phyloP scores from a whole-genome alignment of 2,797 vertebrate species.

The Glossophaga mutica region DNA sequence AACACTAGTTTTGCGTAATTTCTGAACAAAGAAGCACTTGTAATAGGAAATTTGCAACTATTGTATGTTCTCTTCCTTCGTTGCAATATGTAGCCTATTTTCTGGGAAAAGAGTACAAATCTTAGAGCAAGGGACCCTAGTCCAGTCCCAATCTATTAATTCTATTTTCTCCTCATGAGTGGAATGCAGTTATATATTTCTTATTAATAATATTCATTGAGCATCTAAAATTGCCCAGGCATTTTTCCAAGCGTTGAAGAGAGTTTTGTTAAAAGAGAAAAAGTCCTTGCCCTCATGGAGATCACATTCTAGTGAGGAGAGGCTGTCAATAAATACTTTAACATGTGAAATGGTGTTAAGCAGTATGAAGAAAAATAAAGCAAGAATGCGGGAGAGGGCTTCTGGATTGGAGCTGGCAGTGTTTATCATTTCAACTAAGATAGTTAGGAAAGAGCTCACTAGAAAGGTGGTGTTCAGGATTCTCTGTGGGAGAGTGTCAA shows the following conservation, averaged over 20 bases:
- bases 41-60: not conserved
- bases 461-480: not conserved
- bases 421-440: not conserved
- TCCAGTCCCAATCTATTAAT: not conserved
- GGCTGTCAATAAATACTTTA: not conserved
- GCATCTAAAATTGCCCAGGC: not conserved
- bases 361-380: not conserved
- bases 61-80: not conserved
- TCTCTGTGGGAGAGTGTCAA: not conserved
- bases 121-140: not conserved
- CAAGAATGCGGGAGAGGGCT: not conserved
- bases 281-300: not conserved
- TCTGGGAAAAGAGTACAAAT: not conserved
- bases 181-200: not conserved
- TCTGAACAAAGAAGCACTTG: not conserved
- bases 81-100: not conserved
- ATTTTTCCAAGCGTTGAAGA: not conserved
- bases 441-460: not conserved
- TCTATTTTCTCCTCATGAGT: not conserved
- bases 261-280: not conserved
- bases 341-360: not conserved
- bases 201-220: not conserved
- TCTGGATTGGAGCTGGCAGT: not conserved
- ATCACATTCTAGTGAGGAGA: not conserved
- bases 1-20: not conserved